A percentile compares a stretch with the other conserved stretches of the same genome.
Evolutionary conservation across 2,888 invertebrate species (phyloP).

Genomic region (Gryllus longicercus): DNA sequence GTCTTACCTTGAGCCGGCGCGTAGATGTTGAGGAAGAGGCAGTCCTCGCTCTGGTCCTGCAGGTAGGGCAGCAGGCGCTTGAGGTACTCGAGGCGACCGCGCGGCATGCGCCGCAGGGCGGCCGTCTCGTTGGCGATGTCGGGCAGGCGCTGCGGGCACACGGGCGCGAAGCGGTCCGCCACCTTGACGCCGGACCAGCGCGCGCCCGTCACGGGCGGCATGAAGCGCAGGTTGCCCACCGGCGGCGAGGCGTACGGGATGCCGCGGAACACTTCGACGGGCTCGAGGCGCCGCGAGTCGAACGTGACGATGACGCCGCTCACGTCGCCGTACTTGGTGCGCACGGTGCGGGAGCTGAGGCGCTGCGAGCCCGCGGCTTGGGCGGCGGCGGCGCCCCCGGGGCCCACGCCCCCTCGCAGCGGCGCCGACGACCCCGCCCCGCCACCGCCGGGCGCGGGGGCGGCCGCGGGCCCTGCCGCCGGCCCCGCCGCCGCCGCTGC

Average conservation of each 20-base stretch:
- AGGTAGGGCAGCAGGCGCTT: constrained; percentile 82
- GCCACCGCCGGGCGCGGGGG: background rate
- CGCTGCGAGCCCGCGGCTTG: constrained; percentile 37
- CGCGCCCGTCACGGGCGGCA: constrained; percentile 93
- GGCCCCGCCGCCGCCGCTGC: background rate
- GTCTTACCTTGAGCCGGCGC: constrained; percentile 84
- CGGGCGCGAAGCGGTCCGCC: constrained; percentile 83
- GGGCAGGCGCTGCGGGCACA: constrained; percentile 88
- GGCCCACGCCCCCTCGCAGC: constrained; percentile 25
- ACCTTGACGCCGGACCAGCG: constrained; percentile 87
- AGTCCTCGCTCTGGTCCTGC: constrained; percentile 92
- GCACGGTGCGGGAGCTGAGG: constrained; percentile 75
- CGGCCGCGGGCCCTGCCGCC: background rate
- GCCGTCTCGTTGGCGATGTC: constrained; percentile 81
- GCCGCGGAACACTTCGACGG: constrained; percentile 89
- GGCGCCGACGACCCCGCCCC: background rate
- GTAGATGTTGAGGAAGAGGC: constrained; percentile 94
- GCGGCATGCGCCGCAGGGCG: constrained; percentile 79
- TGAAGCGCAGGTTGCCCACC: constrained; percentile 82
- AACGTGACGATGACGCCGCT: constrained; percentile 80
- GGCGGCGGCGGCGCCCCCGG: constrained; percentile 23
- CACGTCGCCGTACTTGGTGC: constrained; percentile 84
- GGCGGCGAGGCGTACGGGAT: constrained; percentile 94
- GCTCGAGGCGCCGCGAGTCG: constrained; percentile 75
- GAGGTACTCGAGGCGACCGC: constrained; percentile 82